These are phyloP conservation scores for Noctua comes DNA, from an alignment of 2,888 invertebrate genomes.

Conservation along the genomic window DNA sequence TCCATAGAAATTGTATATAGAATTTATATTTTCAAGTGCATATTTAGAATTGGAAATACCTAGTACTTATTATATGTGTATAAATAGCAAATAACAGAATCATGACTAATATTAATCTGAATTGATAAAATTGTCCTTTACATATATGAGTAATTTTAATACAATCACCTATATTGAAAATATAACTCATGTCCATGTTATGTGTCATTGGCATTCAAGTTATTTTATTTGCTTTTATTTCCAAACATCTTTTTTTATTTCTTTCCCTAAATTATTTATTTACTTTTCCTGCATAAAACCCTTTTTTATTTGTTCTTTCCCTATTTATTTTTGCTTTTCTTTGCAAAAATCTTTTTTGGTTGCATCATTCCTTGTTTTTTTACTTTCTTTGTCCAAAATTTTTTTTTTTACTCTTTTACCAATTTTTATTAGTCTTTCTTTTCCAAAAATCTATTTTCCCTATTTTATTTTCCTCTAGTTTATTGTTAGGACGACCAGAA, in stretches of 20 bases:
- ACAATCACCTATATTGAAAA: slow-evolving; percentile 29
- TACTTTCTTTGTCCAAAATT: not conserved
- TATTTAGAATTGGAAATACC: slow-evolving; percentile 14
- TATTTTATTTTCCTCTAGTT: not conserved
- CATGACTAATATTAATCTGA: slow-evolving; percentile 40
- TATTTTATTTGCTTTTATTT: not conserved
- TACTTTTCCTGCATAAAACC: not conserved
- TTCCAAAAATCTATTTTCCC: not conserved
- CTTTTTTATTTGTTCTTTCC: not conserved
- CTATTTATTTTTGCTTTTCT: too few species aligned
- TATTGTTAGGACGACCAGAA: slow-evolving; percentile 72
- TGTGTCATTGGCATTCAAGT: not conserved
- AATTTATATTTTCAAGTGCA: not conserved
- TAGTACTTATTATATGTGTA: not conserved
- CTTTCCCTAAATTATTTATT: not conserved
- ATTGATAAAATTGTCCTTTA: slow-evolving; percentile 31
- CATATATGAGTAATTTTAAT: slow-evolving; percentile 14
- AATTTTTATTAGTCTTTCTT: not conserved
- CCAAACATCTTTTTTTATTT: not conserved
- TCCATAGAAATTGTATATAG: slow-evolving; percentile 34
- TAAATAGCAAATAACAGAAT: slow-evolving; percentile 25
- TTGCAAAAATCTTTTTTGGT: not conserved
- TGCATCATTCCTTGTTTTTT: not conserved
- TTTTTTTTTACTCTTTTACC: not conserved
- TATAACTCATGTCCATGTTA: not conserved